A percentile compares a stretch with the other conserved stretches of the same genome.
These are phyloP conservation scores for Neolamprologus cancellatus DNA, from an alignment of 2,113 vertebrate genomes.

Conservation along the genomic window DNA sequence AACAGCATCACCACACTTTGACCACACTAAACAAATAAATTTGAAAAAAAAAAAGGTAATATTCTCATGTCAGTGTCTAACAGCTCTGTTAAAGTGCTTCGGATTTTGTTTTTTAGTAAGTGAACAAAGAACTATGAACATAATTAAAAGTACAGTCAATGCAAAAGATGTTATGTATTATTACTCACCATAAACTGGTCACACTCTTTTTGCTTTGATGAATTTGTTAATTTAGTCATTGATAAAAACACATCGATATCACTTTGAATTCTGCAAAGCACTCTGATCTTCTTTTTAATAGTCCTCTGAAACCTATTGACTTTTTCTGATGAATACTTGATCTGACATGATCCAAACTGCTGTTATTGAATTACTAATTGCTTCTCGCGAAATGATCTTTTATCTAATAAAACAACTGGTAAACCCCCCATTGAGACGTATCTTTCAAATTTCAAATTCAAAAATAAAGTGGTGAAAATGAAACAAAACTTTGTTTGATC, in stretches of 20 bases:
- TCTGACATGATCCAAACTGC: too few species aligned
- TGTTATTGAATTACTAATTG: too few species aligned
- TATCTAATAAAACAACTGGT: background rate
- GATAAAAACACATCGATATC: background rate
- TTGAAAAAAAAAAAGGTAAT: background rate
- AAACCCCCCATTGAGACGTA: background rate
- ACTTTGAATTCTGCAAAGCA: background rate
- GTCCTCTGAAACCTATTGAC: background rate
- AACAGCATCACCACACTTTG: constrained; percentile 32
- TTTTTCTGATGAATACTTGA: background rate
- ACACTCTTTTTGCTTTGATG: background rate
- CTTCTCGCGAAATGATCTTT: too few species aligned
- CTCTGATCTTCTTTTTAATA: background rate
- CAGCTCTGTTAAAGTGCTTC: constrained; percentile 58
- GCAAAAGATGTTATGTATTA: background rate
- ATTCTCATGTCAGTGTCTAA: constrained; percentile 14
- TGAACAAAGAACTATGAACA: background rate
- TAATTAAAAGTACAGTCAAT: background rate
- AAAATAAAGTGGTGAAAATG: background rate
- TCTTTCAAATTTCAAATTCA: background rate
- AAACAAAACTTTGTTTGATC: background rate
- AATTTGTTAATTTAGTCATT: background rate
- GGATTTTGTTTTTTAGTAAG: constrained; percentile 13
- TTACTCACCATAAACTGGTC: background rate
- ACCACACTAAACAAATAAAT: constrained; percentile 40